Evolutionary conservation across 2,888 invertebrate species (phyloP), one percentile per base, ranked within the genome.

Genomic region (Empis stercorea): DNA sequence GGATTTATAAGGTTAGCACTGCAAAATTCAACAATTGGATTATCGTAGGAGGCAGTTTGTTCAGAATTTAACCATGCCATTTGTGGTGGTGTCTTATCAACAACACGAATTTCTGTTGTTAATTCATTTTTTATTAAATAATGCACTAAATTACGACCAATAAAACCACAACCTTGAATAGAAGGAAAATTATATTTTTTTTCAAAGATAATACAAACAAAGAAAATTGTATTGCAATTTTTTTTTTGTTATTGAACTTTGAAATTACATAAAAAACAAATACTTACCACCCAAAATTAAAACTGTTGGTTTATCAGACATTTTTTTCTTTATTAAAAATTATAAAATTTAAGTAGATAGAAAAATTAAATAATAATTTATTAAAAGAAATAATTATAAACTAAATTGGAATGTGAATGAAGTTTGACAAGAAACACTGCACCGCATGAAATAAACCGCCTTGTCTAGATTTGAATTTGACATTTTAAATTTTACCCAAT

Each of bases 31-130:
- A 93, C 83, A 62, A 80, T 73, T 51, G 83, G 75, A 70, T 79
- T 78, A 49, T 81, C 78, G 67, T 92, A 91, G 41, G 77, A 72
- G 58, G 78, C 76, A 55, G 77, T 73, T 61, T 92, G 92, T 50
- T 71, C 70, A 2, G 76, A 70, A 67, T 87, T 91, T 32, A 94
- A 71, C 84, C 92, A 94, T 3, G 92, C 93, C 59, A 89, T 83
- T 68, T 88, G 87, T 2, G 93, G 93, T 44, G 92, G 92, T 30
- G 92, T 91, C 71, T 94, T 94, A 71, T 94, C 94, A 48, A 88
- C 87, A 43, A 91, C 80, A 55, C 86, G 78, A 53, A 93, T 73
- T 58, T 75, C 76, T 59, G 80, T 80, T 52, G 81, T 84, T 58
- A 88, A 69, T 59, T 86, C 79, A 68, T 88, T 83, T 52, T 76